phyloP scores from a whole-genome alignment of 2,113 vertebrate species.

The Labeo catla region DNA sequence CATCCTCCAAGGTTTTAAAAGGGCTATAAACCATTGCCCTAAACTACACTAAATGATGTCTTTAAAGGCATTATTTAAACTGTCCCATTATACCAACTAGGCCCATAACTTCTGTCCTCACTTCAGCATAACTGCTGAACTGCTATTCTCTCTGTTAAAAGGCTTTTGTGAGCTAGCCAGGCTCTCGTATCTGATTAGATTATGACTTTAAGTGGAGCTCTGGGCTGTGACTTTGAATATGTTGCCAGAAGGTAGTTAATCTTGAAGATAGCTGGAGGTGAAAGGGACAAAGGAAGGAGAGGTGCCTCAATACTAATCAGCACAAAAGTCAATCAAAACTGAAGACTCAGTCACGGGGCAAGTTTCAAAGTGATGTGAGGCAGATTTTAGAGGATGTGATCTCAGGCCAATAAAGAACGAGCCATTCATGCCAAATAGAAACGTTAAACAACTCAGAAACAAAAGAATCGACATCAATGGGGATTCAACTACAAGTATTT shows the following conservation, averaged over 20 bases:
- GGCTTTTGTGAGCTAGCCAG: conserved; percentile 13
- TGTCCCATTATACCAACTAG: neutral
- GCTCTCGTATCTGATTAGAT: conserved; percentile 44
- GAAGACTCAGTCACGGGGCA: neutral
- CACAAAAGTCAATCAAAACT: conserved; percentile 32
- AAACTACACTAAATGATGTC: neutral
- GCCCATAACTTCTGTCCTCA: neutral
- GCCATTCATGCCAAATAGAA: neutral
- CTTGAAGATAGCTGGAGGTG: conserved; percentile 40
- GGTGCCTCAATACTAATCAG: conserved; percentile 54
- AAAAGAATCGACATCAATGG: neutral
- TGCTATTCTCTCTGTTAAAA: conserved; percentile 33
- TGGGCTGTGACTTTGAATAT: conserved; percentile 51
- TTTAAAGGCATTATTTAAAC: conserved; percentile 43
- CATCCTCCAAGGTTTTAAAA: conserved; percentile 19
- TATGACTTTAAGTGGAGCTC: conserved; percentile 46
- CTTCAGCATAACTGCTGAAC: conserved; percentile 24
- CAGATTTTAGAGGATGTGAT: conserved; percentile 9
- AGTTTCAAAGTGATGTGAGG: neutral
- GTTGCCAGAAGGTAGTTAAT: conserved; percentile 47
- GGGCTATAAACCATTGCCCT: conserved; percentile 6
- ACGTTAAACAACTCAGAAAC: neutral
- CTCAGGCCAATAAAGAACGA: neutral
- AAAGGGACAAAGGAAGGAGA: conserved; percentile 27
- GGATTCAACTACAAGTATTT: neutral